Conservation (phyloP, 2,888 invertebrate species). For the Strigamia transsilvanica region DNA sequence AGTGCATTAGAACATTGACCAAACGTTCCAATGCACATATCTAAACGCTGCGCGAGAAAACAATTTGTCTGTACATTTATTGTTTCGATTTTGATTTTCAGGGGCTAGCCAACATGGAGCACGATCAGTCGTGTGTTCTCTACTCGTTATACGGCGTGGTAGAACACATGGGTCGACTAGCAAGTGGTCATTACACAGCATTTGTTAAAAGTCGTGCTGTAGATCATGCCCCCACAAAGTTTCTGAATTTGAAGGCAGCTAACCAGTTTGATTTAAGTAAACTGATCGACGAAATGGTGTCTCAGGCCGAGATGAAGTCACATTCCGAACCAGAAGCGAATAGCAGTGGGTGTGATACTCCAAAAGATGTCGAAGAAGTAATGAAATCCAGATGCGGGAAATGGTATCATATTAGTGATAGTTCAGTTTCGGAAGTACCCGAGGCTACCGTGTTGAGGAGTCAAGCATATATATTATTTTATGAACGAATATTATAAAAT, state of each 20-base stretch:
- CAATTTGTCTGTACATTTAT: too few species aligned
- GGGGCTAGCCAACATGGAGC: constrained; percentile 61
- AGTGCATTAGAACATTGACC: neutral
- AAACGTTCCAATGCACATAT: too few species aligned
- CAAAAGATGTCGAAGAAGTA: constrained; percentile 52
- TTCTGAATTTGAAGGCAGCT: constrained; percentile 54
- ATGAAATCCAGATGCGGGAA: constrained; percentile 71
- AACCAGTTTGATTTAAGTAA: constrained; percentile 52
- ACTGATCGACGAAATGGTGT: constrained; percentile 54
- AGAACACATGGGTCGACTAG: constrained; percentile 90
- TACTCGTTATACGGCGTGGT: constrained; percentile 95
- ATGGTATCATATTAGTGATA: constrained; percentile 96
- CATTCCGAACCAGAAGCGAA: constrained; percentile 22
- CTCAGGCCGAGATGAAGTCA: constrained; percentile 8
- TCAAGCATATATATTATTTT: constrained; percentile 95
- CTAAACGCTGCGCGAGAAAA: too few species aligned
- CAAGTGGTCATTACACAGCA: constrained; percentile 91
- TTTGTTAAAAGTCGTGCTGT: constrained; percentile 80
- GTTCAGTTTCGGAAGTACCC: constrained; percentile 78
- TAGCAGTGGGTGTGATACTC: constrained; percentile 60
- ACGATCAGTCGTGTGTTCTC: constrained; percentile 73
- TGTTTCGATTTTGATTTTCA: constrained; percentile 51
- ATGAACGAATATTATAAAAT: constrained; percentile 84
- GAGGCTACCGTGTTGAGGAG: constrained; percentile 82
- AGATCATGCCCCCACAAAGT: constrained; percentile 52